Conservation (phyloP, 2,797 vertebrate species). For the Capromys pilorides region DNA sequence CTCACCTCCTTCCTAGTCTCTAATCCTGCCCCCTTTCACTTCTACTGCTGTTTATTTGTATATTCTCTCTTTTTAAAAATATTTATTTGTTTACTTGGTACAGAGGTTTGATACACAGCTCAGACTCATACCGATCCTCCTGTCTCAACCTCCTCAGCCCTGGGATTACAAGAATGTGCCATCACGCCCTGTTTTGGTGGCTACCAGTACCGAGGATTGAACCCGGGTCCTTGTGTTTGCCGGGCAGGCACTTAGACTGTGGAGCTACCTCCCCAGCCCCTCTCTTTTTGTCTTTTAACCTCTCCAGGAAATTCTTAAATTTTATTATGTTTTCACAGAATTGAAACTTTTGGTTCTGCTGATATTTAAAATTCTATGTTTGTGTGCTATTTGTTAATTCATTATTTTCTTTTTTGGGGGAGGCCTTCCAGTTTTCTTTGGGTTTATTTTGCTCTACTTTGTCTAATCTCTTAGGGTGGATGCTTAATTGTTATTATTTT, state of each 20-base stretch:
- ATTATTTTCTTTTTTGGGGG: background rate
- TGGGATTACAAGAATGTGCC: too few species aligned
- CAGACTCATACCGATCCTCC: too few species aligned
- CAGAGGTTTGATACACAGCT: too few species aligned
- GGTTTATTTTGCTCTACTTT: background rate
- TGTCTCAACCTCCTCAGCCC: too few species aligned
- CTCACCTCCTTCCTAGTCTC: background rate
- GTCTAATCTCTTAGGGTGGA: background rate
- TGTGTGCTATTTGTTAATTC: background rate
- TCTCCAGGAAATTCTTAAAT: background rate
- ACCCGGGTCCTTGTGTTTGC: too few species aligned
- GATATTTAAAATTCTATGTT: background rate
- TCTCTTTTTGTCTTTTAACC: background rate
- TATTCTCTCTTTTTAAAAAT: background rate
- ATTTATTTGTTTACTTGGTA: too few species aligned
- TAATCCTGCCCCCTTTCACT: background rate
- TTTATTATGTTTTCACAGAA: background rate
- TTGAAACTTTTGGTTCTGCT: background rate
- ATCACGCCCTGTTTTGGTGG: too few species aligned
- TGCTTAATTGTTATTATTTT: background rate
- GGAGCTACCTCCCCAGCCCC: too few species aligned
- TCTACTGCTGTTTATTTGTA: background rate
- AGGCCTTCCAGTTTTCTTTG: background rate
- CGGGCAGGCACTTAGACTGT: too few species aligned
- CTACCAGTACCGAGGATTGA: too few species aligned